A percentile compares a stretch with the other conserved stretches of the same genome.
phyloP scores from a whole-genome alignment of 1,140 invertebrate species.

The Cephus cinctus region DNA sequence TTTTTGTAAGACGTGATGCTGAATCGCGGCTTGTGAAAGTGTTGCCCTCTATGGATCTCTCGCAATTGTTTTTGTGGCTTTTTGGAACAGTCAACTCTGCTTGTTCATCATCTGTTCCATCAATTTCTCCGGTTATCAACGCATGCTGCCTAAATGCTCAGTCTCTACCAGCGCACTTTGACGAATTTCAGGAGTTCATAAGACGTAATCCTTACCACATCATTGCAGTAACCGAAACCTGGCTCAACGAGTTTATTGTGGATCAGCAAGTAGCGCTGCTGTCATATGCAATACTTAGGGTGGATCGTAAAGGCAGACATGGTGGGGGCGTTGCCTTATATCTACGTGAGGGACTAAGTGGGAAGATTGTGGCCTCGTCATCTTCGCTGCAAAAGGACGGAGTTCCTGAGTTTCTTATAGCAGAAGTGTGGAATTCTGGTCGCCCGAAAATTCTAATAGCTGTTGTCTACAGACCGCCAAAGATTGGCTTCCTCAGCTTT shows the following conservation, averaged over 20 bases:
- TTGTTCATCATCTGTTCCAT: not conserved
- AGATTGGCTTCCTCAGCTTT: not conserved
- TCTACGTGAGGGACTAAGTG: not conserved
- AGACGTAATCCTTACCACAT: not conserved
- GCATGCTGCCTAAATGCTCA: not conserved
- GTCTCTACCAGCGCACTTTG: no score
- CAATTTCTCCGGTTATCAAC: not conserved
- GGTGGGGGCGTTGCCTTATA: constrained; percentile 1
- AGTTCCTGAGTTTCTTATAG: not conserved
- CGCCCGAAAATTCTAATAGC: not conserved
- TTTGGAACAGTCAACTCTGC: no score
- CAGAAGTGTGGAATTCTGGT: not conserved
- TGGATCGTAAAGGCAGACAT: not conserved
- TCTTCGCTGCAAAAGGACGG: not conserved
- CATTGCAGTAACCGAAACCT: not conserved
- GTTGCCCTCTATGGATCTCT: not conserved
- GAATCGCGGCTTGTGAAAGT: not conserved
- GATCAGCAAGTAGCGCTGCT: not conserved
- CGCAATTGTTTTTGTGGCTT: not conserved
- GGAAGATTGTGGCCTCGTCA: not conserved
- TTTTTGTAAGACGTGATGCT: not conserved
- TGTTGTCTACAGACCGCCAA: not conserved
- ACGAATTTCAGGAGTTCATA: not conserved
- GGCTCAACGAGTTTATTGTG: not conserved
- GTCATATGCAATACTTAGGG: not conserved